Conservation (phyloP, 2,888 invertebrate genomes). For the Microctonus aethiopoides region DNA sequence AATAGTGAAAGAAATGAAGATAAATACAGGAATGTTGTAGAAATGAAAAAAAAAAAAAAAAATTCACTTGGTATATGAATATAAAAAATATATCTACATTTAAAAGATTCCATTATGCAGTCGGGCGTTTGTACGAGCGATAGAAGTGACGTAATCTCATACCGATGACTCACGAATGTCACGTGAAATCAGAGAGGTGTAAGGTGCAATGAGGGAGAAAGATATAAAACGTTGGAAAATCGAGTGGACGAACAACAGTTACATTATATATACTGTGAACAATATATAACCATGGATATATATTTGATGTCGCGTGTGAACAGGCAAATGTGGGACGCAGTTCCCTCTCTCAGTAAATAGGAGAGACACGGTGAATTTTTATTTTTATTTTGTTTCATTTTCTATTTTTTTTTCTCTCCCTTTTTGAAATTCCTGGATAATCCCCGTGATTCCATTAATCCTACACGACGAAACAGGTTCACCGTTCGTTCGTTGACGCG, state of each 20-base stretch:
- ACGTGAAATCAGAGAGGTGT: constrained; percentile 35
- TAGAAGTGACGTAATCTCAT: constrained; percentile 37
- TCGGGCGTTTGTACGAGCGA: constrained; percentile 22
- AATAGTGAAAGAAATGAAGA: neutral
- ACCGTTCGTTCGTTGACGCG: constrained; percentile 2
- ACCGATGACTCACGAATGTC: constrained; percentile 40
- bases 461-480: constrained; percentile 31
- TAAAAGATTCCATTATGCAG: constrained; percentile 17
- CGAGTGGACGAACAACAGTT: constrained; percentile 3
- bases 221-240: constrained; percentile 25
- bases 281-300: neutral
- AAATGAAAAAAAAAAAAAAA: constrained; percentile 16
- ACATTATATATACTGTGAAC: neutral
- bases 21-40: neutral
- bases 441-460: constrained; percentile 38
- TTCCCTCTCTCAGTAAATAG: constrained; percentile 10
- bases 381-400: neutral
- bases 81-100: neutral
- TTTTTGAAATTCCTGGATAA: constrained; percentile 35
- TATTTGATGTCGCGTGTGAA: neutral
- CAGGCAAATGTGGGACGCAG: constrained; percentile 18
- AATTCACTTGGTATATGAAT: too few species aligned
- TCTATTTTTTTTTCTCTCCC: neutral
- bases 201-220: constrained; percentile 33
- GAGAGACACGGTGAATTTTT: constrained; percentile 23